phyloP scores from a whole-genome alignment of 2,888 invertebrate genomes.

The Trachelus troglodyta region DNA sequence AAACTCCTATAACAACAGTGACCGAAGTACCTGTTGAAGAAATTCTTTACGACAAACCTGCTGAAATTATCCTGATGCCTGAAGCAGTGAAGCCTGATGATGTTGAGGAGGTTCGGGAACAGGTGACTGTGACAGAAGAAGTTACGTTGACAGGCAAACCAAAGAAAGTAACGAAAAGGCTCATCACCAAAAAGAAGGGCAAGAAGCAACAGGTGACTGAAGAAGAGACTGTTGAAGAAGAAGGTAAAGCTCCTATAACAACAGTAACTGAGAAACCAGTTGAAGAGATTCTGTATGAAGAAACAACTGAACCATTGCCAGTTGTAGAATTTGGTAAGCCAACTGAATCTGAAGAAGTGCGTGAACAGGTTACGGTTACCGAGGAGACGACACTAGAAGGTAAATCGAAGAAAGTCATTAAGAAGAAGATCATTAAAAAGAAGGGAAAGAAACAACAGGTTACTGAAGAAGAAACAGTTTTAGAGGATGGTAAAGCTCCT shows the following conservation, averaged over 20 bases:
- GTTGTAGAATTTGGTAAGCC: conserved; percentile 19
- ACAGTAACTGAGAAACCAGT: conserved; percentile 47
- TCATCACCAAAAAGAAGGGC: too few relatives aligned
- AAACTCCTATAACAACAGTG: too few relatives aligned
- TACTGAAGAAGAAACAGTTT: conserved; percentile 44
- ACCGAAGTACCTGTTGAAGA: too few relatives aligned
- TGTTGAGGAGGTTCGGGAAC: too few relatives aligned
- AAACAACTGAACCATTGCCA: conserved; percentile 22
- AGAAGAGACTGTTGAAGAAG: too few relatives aligned
- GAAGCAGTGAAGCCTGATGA: too few relatives aligned
- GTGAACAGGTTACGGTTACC: conserved; percentile 60
- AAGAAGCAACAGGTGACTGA: too few relatives aligned
- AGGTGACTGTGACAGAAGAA: too few relatives aligned
- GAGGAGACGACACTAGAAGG: conserved; percentile 63
- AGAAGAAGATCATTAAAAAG: conserved; percentile 52
- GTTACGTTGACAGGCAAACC: too few relatives aligned
- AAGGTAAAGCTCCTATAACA: conserved; percentile 15
- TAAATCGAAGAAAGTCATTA: neutral
- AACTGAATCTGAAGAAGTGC: conserved; percentile 43
- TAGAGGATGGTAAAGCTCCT: conserved; percentile 43
- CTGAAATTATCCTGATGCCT: too few relatives aligned
- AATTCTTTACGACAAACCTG: too few relatives aligned
- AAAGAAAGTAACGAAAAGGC: too few relatives aligned
- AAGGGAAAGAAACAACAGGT: conserved; percentile 49
- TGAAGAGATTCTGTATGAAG: conserved; percentile 40